A percentile compares a stretch with the other conserved stretches of the same genome.
Conservation (phyloP, 2,797 vertebrate genomes). For the Lophius americanus region DNA sequence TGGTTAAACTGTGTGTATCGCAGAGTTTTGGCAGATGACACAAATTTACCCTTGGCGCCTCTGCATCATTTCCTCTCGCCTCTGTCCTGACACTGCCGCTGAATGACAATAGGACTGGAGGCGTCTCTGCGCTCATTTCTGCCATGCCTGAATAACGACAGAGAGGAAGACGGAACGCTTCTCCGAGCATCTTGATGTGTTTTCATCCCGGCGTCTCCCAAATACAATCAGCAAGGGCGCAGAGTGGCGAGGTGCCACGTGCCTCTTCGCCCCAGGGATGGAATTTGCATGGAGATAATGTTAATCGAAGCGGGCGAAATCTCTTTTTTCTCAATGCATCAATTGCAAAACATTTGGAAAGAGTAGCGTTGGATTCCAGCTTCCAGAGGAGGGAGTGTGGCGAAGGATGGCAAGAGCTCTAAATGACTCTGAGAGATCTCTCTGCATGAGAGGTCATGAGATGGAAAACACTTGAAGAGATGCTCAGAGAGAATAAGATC, state of each 20-base stretch:
- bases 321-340: slow-evolving; percentile 15
- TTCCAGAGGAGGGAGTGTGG: background rate
- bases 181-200: slow-evolving; percentile 46
- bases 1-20: slow-evolving; percentile 57
- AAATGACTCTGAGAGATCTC: slow-evolving; percentile 13
- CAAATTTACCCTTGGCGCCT: slow-evolving; percentile 54
- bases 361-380: slow-evolving; percentile 12
- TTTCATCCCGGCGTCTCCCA: slow-evolving; percentile 48
- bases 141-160: slow-evolving; percentile 42
- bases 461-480: slow-evolving; percentile 3
- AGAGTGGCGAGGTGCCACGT: slow-evolving; percentile 40
- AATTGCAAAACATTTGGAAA: slow-evolving; percentile 22
- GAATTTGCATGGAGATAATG: slow-evolving; percentile 61
- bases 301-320: slow-evolving; percentile 48
- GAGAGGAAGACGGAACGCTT: slow-evolving; percentile 52
- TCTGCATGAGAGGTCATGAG: slow-evolving; percentile 12
- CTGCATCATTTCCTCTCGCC: slow-evolving; percentile 50
- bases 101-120: slow-evolving; percentile 63
- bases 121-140: slow-evolving; percentile 32
- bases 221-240: slow-evolving; percentile 59
- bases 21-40: slow-evolving; percentile 66
- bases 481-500: background rate
- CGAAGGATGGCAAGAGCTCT: background rate
- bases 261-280: slow-evolving; percentile 10
- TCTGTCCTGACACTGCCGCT: slow-evolving; percentile 43